Conservation (phyloP, 2,797 vertebrate species). For the Enteromius anoplus region DNA sequence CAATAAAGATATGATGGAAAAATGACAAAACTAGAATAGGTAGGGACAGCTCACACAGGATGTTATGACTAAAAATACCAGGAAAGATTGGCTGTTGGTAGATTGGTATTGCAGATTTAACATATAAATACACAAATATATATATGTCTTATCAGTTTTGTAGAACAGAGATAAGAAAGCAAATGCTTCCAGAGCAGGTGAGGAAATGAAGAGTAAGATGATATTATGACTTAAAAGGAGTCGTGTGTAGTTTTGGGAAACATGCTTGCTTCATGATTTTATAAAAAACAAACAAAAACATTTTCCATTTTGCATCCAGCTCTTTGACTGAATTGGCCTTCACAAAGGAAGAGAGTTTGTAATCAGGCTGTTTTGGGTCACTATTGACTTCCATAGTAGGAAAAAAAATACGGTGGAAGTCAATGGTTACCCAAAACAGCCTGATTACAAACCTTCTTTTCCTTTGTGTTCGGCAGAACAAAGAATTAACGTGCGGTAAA, state of each 20-base stretch:
- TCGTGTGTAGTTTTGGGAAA: too few species aligned
- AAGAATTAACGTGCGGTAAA: too few species aligned
- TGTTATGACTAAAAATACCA: background rate
- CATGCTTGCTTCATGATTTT: background rate
- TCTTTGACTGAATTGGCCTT: background rate
- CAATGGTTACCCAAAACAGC: too few species aligned
- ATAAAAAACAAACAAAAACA: too few species aligned
- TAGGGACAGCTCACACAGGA: background rate
- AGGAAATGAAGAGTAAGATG: background rate
- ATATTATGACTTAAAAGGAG: background rate
- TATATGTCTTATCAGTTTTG: background rate
- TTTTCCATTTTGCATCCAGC: too few species aligned
- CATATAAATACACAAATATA: background rate
- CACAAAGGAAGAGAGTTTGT: too few species aligned
- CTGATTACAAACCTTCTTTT: too few species aligned
- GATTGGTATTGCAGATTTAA: background rate
- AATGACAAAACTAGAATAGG: background rate
- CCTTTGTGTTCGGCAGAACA: too few species aligned
- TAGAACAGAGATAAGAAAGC: background rate
- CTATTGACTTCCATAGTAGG: too few species aligned
- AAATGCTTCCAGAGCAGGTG: background rate
- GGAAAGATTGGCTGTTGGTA: background rate
- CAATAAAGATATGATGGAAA: background rate
- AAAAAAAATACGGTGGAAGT: too few species aligned
- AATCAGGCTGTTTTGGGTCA: too few species aligned